These are phyloP conservation scores for Cavia porcellus DNA, from an alignment of 2,113 vertebrate species.

Conservation along the genomic window DNA sequence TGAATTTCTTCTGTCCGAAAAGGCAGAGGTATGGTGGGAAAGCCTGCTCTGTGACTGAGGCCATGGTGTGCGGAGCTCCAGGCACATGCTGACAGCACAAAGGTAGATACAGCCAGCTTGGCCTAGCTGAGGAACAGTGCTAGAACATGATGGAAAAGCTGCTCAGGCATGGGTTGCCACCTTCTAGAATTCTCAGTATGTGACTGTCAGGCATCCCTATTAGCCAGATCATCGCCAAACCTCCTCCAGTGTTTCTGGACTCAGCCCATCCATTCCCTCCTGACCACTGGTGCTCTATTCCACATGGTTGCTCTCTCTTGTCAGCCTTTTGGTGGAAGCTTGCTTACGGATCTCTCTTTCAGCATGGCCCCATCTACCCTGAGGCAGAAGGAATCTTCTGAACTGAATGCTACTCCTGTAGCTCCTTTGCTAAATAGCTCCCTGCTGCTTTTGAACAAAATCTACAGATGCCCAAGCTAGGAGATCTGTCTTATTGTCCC, in stretches of 20 bases:
- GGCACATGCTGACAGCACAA: accelerated
- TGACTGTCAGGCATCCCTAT: neutral
- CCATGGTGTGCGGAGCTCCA: neutral
- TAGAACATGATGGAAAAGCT: neutral
- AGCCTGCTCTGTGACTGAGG: neutral
- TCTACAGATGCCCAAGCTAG: neutral
- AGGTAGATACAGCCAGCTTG: neutral
- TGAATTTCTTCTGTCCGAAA: neutral
- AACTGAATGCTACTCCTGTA: neutral
- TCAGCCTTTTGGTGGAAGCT: neutral
- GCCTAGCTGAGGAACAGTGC: neutral
- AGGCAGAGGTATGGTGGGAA: neutral
- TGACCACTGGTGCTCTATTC: accelerated
- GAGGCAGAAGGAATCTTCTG: neutral
- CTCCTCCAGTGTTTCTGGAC: neutral
- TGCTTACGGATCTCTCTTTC: neutral
- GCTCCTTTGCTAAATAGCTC: neutral
- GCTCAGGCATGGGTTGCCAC: neutral
- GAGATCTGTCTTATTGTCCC: neutral
- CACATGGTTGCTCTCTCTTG: neutral
- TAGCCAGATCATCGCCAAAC: neutral
- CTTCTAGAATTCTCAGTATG: neutral
- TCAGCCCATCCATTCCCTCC: neutral
- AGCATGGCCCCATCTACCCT: neutral
- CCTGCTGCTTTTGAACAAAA: neutral